Percentiles rank a stretch among this genome's conserved stretches.
These are phyloP conservation scores for Mya arenaria DNA, from an alignment of 1,140 invertebrate species.

Conservation along the genomic window DNA sequence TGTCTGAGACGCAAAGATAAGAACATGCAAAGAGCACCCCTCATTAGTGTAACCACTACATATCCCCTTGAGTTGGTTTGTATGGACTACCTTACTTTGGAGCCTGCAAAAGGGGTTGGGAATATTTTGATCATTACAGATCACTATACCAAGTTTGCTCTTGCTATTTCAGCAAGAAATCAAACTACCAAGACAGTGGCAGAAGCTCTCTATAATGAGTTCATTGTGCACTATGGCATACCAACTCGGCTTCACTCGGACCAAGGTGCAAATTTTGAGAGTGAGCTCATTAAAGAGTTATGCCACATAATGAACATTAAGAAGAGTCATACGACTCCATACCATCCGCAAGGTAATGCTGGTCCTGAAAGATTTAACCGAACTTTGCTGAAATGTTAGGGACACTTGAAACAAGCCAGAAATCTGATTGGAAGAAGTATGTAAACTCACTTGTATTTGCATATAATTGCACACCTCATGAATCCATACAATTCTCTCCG, in stretches of 20 bases:
- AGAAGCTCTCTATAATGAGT: slow-evolving; percentile 33
- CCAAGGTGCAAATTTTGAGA: slow-evolving; percentile 52
- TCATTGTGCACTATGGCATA: slow-evolving; percentile 53
- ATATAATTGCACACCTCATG: slow-evolving; percentile 58
- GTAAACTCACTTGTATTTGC: slow-evolving; percentile 44
- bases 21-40: too few species aligned
- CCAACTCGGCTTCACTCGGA: slow-evolving; percentile 44
- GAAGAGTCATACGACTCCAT: slow-evolving; percentile 20
- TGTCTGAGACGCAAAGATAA: too few species aligned
- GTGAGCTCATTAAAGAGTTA: slow-evolving; percentile 44
- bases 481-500: slow-evolving; percentile 41
- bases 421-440: slow-evolving; percentile 51
- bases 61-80: slow-evolving; percentile 37
- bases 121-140: slow-evolving; percentile 56
- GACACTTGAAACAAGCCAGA: slow-evolving; percentile 45
- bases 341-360: slow-evolving; percentile 27
- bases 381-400: slow-evolving; percentile 53
- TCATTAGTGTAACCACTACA: slow-evolving; percentile 32
- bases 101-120: slow-evolving; percentile 25
- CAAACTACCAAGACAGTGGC: slow-evolving; percentile 50
- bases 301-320: slow-evolving; percentile 37
- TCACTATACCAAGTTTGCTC: slow-evolving; percentile 53
- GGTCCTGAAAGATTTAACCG: slow-evolving; percentile 39
- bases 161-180: slow-evolving; percentile 55
- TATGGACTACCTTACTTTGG: slow-evolving; percentile 33